These are phyloP conservation scores for Melanerpes aurifrons DNA, from an alignment of 2,113 vertebrate genomes.

Conservation along the genomic window DNA sequence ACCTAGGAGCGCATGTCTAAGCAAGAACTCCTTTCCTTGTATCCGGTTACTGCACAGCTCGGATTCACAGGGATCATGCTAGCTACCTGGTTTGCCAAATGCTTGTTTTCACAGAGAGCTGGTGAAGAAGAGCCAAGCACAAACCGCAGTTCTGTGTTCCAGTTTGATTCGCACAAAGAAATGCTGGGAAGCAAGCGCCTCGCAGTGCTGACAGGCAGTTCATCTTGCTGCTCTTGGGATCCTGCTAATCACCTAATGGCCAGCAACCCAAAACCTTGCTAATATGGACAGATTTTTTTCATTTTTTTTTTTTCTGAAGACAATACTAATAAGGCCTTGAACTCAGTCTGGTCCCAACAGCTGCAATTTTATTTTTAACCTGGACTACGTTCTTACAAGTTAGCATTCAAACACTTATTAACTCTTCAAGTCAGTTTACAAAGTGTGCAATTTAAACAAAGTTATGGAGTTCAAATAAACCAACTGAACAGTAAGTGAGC, in stretches of 20 bases:
- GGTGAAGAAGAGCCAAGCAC: not conserved
- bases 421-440: constrained; percentile 43
- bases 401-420: constrained; percentile 42
- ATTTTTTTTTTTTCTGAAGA: not conserved
- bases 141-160: not conserved
- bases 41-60: not conserved
- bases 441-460: constrained; percentile 38
- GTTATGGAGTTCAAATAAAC: not conserved
- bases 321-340: constrained; percentile 17
- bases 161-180: not conserved
- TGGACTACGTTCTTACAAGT: constrained; percentile 25
- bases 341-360: constrained; percentile 20
- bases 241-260: not conserved
- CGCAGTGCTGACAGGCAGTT: not conserved
- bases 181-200: not conserved
- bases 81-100: not conserved
- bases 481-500: not conserved
- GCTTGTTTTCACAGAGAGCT: not conserved
- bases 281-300: not conserved
- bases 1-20: not conserved
- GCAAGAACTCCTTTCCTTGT: not conserved
- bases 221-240: not conserved
- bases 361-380: constrained; percentile 61
- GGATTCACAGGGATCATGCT: not conserved
- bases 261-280: constrained; percentile 9